Conservation (phyloP, 2,113 vertebrate species). For the Melanerpes formicivorus region DNA sequence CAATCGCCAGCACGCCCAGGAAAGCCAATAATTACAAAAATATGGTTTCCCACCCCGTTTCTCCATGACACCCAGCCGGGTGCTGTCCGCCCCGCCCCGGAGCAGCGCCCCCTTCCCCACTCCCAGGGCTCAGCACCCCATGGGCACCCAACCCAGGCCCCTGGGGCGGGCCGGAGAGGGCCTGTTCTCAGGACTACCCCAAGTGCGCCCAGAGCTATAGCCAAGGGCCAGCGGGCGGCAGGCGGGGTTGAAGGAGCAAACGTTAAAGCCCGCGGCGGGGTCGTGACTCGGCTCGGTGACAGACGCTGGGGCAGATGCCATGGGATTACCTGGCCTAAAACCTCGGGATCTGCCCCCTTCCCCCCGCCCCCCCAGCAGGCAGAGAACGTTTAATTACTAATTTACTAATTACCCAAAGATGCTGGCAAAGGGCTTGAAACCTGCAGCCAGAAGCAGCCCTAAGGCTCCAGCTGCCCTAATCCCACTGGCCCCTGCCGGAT, state of each 20-base stretch:
- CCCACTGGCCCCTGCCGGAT: neutral
- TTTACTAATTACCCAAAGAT: conserved; percentile 75
- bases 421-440: conserved; percentile 28
- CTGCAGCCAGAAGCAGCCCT: neutral
- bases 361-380: neutral
- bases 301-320: conserved; percentile 76
- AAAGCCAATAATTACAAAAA: conserved; percentile 72
- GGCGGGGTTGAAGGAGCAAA: conserved; percentile 64
- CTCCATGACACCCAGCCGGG: neutral
- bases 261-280: conserved; percentile 10
- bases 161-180: rapidly evolving
- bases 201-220: rapidly evolving
- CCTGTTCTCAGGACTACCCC: rapidly evolving
- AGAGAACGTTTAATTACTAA: conserved; percentile 76
- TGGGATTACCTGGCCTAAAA: conserved; percentile 78
- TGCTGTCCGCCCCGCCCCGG: rapidly evolving
- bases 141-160: neutral
- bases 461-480: neutral
- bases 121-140: rapidly evolving
- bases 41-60: neutral
- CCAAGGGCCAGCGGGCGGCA: rapidly evolving
- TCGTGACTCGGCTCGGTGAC: conserved; percentile 50
- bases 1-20: conserved; percentile 33
- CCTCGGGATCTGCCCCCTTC: conserved; percentile 62
- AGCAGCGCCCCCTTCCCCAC: neutral